These are phyloP conservation scores for Formica aserva DNA, from an alignment of 2,888 invertebrate genomes.

Conservation along the genomic window DNA sequence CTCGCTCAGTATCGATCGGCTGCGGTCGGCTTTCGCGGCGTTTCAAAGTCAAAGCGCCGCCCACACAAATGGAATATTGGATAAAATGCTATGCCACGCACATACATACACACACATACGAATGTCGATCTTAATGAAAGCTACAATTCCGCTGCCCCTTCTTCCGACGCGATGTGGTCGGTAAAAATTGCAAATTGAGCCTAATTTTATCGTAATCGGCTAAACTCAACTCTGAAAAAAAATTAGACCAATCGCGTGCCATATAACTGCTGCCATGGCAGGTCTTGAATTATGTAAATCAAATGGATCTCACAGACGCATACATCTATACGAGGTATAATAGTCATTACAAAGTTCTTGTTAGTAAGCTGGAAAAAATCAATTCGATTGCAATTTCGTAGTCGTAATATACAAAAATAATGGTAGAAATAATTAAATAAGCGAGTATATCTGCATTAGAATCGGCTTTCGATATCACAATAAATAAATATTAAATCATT, in stretches of 20 bases:
- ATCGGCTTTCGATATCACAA: background rate
- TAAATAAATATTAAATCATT: background rate
- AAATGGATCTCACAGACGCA: constrained; percentile 13
- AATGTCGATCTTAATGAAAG: constrained; percentile 40
- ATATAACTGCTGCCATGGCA: background rate
- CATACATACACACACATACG: background rate
- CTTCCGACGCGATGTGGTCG: background rate
- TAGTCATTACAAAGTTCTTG: background rate
- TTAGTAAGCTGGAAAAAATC: background rate
- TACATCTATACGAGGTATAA: background rate
- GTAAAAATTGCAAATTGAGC: constrained; percentile 39
- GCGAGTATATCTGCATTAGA: background rate
- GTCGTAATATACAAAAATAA: background rate
- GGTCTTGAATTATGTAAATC: constrained; percentile 41
- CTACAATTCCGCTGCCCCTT: background rate
- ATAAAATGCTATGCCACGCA: constrained; percentile 23
- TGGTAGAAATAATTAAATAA: background rate
- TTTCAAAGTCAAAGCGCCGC: constrained; percentile 48
- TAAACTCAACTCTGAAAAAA: constrained; percentile 10
- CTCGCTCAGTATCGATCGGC: constrained; percentile 44
- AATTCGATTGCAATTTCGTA: background rate
- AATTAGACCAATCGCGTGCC: constrained; percentile 47
- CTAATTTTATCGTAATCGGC: constrained; percentile 12
- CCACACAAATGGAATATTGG: constrained; percentile 52
- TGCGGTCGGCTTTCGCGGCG: constrained; percentile 53